Conservation (phyloP, 2,797 vertebrate species). For the Pithecia hirsuta region DNA sequence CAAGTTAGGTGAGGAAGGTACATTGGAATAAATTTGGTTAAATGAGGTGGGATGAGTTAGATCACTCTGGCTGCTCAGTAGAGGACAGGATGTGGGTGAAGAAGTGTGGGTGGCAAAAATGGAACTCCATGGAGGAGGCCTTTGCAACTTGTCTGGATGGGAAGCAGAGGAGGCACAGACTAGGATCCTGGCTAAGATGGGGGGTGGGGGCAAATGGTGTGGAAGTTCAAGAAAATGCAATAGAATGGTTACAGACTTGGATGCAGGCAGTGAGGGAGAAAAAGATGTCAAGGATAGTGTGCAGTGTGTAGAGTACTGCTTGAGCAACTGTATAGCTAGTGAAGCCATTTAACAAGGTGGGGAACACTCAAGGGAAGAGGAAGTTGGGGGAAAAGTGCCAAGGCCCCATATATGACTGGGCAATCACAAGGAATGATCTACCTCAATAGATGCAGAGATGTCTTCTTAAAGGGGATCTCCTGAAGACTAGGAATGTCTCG, state of each 20-base stretch:
- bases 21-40: not conserved
- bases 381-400: not conserved
- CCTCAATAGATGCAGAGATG: not conserved
- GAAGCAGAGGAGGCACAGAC: not conserved
- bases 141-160: not conserved
- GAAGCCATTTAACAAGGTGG: no score
- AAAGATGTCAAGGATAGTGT: not conserved
- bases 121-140: not conserved
- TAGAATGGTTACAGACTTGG: not conserved
- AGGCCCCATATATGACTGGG: no score
- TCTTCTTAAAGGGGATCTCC: not conserved
- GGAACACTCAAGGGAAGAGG: not conserved
- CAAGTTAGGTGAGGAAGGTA: not conserved
- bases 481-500: not conserved
- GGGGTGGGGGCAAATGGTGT: not conserved
- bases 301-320: not conserved
- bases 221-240: not conserved
- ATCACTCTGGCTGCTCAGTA: not conserved
- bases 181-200: not conserved
- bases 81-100: not conserved
- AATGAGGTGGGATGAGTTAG: not conserved
- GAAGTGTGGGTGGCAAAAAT: not conserved
- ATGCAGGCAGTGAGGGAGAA: not conserved
- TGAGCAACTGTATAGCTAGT: not conserved
- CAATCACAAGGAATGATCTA: not conserved